These are phyloP conservation scores for Holacanthus passer DNA, from an alignment of 2,113 vertebrate species.

Conservation along the genomic window DNA sequence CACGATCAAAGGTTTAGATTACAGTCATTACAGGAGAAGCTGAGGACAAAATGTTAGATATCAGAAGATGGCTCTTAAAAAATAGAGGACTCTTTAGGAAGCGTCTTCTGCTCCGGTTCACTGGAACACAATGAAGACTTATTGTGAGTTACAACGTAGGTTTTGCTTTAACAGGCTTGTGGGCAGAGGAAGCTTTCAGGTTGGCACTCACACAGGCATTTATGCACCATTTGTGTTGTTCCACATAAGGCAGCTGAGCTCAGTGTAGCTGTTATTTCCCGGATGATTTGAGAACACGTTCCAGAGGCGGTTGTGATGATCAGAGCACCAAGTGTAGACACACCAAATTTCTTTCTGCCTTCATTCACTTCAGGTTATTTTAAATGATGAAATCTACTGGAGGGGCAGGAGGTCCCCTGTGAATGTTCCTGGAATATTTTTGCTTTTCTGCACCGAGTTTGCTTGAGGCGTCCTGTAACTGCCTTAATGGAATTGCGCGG, in stretches of 20 bases:
- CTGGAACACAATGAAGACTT: background rate
- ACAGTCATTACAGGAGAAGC: background rate
- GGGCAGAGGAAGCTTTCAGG: slow-evolving; percentile 5
- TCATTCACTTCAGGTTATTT: slow-evolving; percentile 48
- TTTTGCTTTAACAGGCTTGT: background rate
- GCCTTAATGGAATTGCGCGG: slow-evolving; percentile 24
- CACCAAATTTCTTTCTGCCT: slow-evolving; percentile 26
- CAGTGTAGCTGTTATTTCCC: slow-evolving; percentile 52
- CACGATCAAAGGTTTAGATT: background rate
- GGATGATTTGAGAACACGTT: slow-evolving; percentile 35
- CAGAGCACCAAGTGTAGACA: slow-evolving; percentile 39
- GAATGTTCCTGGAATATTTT: slow-evolving; percentile 39
- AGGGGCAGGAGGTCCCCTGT: slow-evolving; percentile 31
- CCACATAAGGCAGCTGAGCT: slow-evolving; percentile 34
- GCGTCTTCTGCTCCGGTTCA: background rate
- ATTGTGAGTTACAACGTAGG: background rate
- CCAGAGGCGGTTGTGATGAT: slow-evolving; percentile 42
- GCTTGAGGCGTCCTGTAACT: slow-evolving; percentile 23
- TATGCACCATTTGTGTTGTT: slow-evolving; percentile 33
- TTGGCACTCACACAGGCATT: background rate
- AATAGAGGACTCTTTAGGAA: background rate
- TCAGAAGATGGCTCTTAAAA: background rate
- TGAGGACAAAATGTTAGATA: background rate
- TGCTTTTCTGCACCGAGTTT: slow-evolving; percentile 23
- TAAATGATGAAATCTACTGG: slow-evolving; percentile 34